Conservation (phyloP, 2,888 invertebrate species). For the Dicranocentrus wangi region DNA sequence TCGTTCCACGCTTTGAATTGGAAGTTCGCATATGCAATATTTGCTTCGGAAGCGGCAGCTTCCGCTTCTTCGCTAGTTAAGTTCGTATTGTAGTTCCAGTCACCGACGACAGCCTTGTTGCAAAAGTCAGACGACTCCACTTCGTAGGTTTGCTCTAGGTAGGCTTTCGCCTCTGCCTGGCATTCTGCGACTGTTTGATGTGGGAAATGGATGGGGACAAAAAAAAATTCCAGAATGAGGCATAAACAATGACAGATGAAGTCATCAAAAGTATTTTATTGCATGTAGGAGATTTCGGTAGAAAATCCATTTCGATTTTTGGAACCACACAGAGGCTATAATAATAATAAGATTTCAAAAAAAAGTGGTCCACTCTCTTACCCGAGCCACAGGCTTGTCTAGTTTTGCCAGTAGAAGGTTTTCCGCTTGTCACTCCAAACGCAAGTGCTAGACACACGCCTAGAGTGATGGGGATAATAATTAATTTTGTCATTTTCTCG, state of each 20-base stretch:
- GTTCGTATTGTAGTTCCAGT: slow-evolving; percentile 75
- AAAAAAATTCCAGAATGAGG: neutral
- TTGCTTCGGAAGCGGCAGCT: slow-evolving; percentile 44
- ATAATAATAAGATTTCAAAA: neutral
- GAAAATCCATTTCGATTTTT: neutral
- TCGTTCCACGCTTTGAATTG: slow-evolving; percentile 62
- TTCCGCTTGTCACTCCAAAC: slow-evolving; percentile 33
- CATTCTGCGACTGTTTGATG: slow-evolving; percentile 50
- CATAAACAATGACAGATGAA: neutral
- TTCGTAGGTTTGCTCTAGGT: slow-evolving; percentile 64
- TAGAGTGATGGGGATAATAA: neutral
- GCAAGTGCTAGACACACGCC: too few species aligned
- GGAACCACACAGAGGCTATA: too few species aligned
- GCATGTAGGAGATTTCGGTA: too few species aligned
- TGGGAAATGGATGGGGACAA: neutral
- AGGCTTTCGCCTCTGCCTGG: slow-evolving; percentile 58
- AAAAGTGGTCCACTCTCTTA: too few species aligned
- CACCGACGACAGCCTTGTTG: slow-evolving; percentile 74
- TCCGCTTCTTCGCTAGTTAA: slow-evolving; percentile 70
- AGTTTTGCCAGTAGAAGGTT: neutral
- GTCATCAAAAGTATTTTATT: too few species aligned
- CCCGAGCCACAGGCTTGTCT: slow-evolving; percentile 40
- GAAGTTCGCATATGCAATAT: slow-evolving; percentile 63
- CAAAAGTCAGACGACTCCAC: slow-evolving; percentile 72
- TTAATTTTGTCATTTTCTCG: slow-evolving; percentile 35